Percentiles rank a stretch among this genome's conserved stretches.
These are phyloP conservation scores for Montipora efflorescens DNA, from an alignment of 64 coral and sea anemone genomes.

Conservation along the genomic window DNA sequence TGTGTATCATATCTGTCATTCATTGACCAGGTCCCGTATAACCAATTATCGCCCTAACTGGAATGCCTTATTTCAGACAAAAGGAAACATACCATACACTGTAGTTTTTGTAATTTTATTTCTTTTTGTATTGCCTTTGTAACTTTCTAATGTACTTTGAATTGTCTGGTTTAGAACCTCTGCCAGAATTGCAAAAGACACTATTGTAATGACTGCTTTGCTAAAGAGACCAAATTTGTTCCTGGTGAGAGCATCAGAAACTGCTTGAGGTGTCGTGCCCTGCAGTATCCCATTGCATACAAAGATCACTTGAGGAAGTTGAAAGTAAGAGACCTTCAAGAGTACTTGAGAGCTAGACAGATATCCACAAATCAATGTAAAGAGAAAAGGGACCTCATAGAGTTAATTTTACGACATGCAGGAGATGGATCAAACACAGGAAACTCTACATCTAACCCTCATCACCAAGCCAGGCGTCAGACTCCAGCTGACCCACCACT, in stretches of 20 bases:
- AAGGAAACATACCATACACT: too few relatives aligned
- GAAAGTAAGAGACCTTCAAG: conserved; percentile 78
- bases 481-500: background rate
- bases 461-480: conserved; percentile 1
- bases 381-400: conserved; percentile 84
- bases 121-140: too few relatives aligned
- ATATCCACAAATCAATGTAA: conserved; percentile 71
- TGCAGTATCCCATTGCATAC: conserved; percentile 58
- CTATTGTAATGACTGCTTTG: conserved; percentile 81
- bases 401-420: conserved; percentile 78
- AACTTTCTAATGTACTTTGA: background rate
- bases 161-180: conserved; percentile 46
- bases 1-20: too few relatives aligned
- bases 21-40: too few relatives aligned
- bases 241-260: conserved; percentile 45
- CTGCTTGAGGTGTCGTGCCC: conserved; percentile 74
- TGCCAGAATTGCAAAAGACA: conserved; percentile 73
- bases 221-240: conserved; percentile 64
- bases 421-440: background rate
- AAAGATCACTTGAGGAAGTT: conserved; percentile 68
- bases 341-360: conserved; percentile 57
- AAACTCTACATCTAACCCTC: background rate
- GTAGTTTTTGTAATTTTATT: too few relatives aligned
- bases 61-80: too few relatives aligned
- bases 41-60: too few relatives aligned